Base-by-base conservation (phyloP, 1,140 invertebrate species). In the Megathymus violae region DNA sequence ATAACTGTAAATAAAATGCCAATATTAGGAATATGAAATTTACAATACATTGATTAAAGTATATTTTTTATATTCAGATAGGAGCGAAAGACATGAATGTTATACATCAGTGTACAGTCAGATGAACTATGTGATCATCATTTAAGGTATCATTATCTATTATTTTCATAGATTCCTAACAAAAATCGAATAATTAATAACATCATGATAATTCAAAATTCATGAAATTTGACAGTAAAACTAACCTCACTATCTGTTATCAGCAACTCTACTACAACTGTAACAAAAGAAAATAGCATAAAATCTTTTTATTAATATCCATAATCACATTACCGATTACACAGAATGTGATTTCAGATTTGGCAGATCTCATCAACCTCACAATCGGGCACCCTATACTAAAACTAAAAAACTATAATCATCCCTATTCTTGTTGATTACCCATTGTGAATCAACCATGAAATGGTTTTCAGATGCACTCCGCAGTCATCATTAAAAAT, bases 401-500 rank as follows among this genome's bases (percentile, higher is more conserved):
- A 86, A 52, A 74, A 72, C 64, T 50, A 46, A 74, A 44, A 65
- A 68, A 41, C 62, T 25, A 11, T 36, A 69, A 43, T 51, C 25
- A 62, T n/a, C 78, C 82, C 86, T 88, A 88, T 1, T 62, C 79
- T 80, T 43, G 13, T 48, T 58, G 44, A 52, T 48, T 40, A 68
- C 77, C 67, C 44, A 56, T 77, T 82, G 80, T 76, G 76, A 83
- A 80, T 47, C 71, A 80, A 82, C 82, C 48, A 19, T 64, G 69
- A 78, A 70, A 46, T 25, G 71, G 82, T 80, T 80, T 79, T 89
- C 87, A 84, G 83, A 64, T 89, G 87, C 85, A 89, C 87, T 89
- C 83, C 85, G 72, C 54, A 88, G 59, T 85, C 87, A 88, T 89
- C 87, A 89, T 83, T 15, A 44, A 50, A 52, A 43, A 43, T 17